Evolutionary conservation across 2,888 invertebrate species (phyloP), one percentile per base, ranked within the genome.

Genomic region (Geotrupes spiniger): DNA sequence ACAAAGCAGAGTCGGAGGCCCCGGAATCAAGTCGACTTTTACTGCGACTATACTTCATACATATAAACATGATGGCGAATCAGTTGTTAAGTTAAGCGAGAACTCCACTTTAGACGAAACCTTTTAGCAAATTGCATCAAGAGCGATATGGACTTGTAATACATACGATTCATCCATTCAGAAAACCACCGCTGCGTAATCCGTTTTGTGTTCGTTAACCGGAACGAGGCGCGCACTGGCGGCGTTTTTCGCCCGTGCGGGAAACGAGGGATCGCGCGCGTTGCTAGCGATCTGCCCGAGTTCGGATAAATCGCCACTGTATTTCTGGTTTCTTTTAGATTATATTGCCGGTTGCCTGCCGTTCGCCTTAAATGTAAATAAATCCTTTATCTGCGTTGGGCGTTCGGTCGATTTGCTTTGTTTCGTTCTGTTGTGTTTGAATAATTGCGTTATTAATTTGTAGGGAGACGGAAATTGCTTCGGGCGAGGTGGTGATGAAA

Each of bases 21-120:
- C 42, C 27, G 38, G 26, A 47, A 47, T 40, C 45, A 36, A 41
- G 36, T 33, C 15, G 9, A 14, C 37, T 54, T 51, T 54, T 46
- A 36, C 39, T 4, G 46, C 12, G 62, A 63, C 49, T 63, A 55
- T 65, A 63, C 68, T 68, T 72, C 71, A 71, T 74, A 69, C 72
- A 74, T 73, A 71, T 71, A 72, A 69, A 72, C 73, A 74, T 74
- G 72, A 72, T 72, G 67, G 69, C 69, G 70, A 71, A 73, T 73
- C 72, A 71, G 71, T 71, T 71, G 73, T 72, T 72, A 73, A 72
- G 69, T 70, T 72, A 72, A 72, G 70, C 72, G 73, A 64, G 66
- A 73, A 71, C 64, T 67, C 71, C 71, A 72, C 72, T 72, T 71
- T 71, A 70, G 69, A 70, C 71, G 67, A 72, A 73, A 73, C 71